Percentiles rank a stretch among this genome's conserved stretches.
phyloP scores from a whole-genome alignment of 2,113 vertebrate species.

The Chamaea fasciata region DNA sequence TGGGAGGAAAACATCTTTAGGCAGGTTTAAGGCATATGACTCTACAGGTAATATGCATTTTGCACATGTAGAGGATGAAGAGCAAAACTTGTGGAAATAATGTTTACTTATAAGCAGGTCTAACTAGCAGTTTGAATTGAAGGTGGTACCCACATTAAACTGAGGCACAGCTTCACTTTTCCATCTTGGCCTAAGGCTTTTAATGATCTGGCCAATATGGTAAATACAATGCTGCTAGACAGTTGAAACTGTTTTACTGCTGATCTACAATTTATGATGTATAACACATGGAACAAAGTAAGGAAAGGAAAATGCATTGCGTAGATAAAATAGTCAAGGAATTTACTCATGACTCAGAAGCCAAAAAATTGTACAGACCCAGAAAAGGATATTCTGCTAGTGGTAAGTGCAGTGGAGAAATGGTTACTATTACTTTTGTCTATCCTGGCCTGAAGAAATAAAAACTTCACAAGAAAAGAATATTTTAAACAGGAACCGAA shows the following conservation, averaged over 20 bases:
- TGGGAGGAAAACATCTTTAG: not conserved
- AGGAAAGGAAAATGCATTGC: not conserved
- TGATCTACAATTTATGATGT: not conserved
- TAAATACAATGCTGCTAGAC: not conserved
- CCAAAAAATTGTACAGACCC: fast-evolving
- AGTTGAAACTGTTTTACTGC: not conserved
- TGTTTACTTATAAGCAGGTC: not conserved
- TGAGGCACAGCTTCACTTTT: not conserved
- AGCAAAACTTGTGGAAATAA: not conserved
- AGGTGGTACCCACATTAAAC: not conserved
- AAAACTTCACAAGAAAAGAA: not conserved
- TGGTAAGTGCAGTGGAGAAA: not conserved
- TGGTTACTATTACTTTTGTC: not conserved
- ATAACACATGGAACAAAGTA: not conserved
- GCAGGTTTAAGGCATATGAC: not conserved
- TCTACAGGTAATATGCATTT: not conserved
- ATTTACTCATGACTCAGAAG: not conserved
- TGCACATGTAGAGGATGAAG: not conserved
- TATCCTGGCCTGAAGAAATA: not conserved
- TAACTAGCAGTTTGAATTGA: not conserved
- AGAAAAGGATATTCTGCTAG: not conserved
- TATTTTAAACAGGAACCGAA: not conserved
- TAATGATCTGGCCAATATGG: fast-evolving
- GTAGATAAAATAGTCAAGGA: not conserved
- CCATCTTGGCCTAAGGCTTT: not conserved